Conservation (phyloP, 1,140 invertebrate species). For the Zaprionus nigranus region DNA sequence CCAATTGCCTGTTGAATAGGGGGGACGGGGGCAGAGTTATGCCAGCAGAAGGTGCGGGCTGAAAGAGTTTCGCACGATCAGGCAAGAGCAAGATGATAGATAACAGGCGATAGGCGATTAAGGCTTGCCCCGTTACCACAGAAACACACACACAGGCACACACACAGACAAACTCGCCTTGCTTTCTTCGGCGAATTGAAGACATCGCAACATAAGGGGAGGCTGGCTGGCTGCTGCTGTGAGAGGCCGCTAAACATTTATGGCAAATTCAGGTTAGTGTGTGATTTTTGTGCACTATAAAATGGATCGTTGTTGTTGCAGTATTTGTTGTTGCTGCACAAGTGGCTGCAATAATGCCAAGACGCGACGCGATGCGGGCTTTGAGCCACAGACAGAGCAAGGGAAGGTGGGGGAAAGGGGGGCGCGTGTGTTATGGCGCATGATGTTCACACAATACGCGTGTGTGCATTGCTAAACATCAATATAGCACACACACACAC, state of each 20-base stretch:
- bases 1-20: slow-evolving; percentile 12
- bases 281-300: slow-evolving; percentile 76
- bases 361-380: slow-evolving; percentile 3
- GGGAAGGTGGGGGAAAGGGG: not conserved
- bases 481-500: slow-evolving; percentile 59
- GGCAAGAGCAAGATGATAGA: slow-evolving; percentile 38
- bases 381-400: not conserved
- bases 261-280: slow-evolving; percentile 79
- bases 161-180: slow-evolving; percentile 21
- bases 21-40: not conserved
- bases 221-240: slow-evolving; percentile 39
- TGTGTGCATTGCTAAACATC: slow-evolving; percentile 60
- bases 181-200: slow-evolving; percentile 62
- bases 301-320: slow-evolving; percentile 61
- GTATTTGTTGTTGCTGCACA: slow-evolving; percentile 48
- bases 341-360: slow-evolving; percentile 62
- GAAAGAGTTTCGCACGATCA: slow-evolving; percentile 38
- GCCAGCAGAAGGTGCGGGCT: not conserved
- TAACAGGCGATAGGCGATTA: slow-evolving; percentile 26
- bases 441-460: slow-evolving; percentile 40
- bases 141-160: slow-evolving; percentile 18
- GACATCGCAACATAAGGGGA: slow-evolving; percentile 54
- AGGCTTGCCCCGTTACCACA: slow-evolving; percentile 32
- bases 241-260: slow-evolving; percentile 57
- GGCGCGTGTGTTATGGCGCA: slow-evolving; percentile 18